These are phyloP conservation scores for Dryas iulia DNA, from an alignment of 1,140 invertebrate genomes.

Conservation along the genomic window DNA sequence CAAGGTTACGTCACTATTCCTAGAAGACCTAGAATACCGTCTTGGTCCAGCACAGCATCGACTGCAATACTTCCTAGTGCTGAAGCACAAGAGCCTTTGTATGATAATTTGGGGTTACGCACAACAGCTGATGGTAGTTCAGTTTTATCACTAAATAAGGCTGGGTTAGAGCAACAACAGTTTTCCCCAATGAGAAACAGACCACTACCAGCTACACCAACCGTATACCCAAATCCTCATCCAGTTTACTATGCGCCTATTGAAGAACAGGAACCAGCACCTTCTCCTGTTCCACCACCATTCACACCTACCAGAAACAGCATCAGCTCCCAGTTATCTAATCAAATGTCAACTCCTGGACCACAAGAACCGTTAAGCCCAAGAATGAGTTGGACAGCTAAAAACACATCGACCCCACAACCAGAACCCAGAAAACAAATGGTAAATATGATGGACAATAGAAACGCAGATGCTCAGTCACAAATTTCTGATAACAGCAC, in stretches of 20 bases:
- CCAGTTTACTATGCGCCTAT: constrained; percentile 83
- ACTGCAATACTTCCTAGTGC: constrained; percentile 80
- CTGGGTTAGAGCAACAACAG: constrained; percentile 66
- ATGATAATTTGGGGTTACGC: constrained; percentile 90
- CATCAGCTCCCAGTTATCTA: constrained; percentile 59
- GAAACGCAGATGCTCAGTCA: constrained; percentile 45
- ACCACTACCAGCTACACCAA: constrained; percentile 82
- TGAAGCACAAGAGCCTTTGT: constrained; percentile 86
- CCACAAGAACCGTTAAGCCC: constrained; percentile 67
- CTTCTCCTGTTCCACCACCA: constrained; percentile 63
- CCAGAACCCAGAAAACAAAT: constrained; percentile 62
- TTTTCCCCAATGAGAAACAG: constrained; percentile 82
- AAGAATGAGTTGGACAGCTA: constrained; percentile 75
- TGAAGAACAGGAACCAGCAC: constrained; percentile 82
- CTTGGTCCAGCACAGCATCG: constrained; percentile 87
- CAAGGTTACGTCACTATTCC: constrained; percentile 93
- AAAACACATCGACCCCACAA: constrained; percentile 74
- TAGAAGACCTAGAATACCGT: constrained; percentile 88
- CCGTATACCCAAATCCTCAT: constrained; percentile 66
- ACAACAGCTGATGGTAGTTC: constrained; percentile 93
- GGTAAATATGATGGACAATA: constrained; percentile 48
- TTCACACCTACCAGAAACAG: constrained; percentile 61
- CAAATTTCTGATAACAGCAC: constrained; percentile 57
- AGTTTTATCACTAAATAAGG: constrained; percentile 87
- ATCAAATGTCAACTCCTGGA: constrained; percentile 61